Evolutionary conservation across 2,888 invertebrate species (phyloP), one percentile per base, ranked within the genome.

Genomic region (Leucania comma): DNA sequence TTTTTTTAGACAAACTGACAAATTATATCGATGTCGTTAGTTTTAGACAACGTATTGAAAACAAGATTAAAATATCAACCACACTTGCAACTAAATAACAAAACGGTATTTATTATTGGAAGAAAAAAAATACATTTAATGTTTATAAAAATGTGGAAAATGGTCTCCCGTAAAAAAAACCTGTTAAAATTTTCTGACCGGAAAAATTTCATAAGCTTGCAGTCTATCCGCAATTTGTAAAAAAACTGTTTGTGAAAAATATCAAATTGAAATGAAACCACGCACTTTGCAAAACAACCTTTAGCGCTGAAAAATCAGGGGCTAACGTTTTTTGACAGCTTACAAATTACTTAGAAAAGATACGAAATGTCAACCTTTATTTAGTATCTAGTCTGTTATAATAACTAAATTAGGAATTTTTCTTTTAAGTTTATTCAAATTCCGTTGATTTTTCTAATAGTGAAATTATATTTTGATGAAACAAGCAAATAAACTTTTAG

Each of bases 251-350:
- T 66, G 29, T 56, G 17, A 64, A 74, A 81, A 66, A 64, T 35
- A 79, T 65, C 67, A 70, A 76, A 78, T 72, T 72, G 80, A 65
- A 75, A 72, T 59, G 60, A 66, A 68, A 81, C 54, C 65, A 26
- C n/a, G 38, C n/a, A 32, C 64, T 75, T 69, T 62, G 50, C n/a
- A 3, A 65, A 63, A 62, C 65, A 68, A 58, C 53, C 42, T 74
- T 57, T 68, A 68, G 68, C 72, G 70, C 29, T 76, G 72, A 82
- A 58, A 84, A 84, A 84, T 82, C 66, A 74, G 53, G 38, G 53
- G 1, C 62, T 68, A 64, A 78, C 35, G 22, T 75, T 32, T 72
- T 78, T 62, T 68, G 75, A 73, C 78, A 73, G 72, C 56, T 46
- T 35, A 17, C 65, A 78, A 81, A 68, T 82, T 79, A 63, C 63